These are phyloP conservation scores for Adelognathus sp. DNA, from an alignment of 2,888 invertebrate genomes.

Conservation along the genomic window DNA sequence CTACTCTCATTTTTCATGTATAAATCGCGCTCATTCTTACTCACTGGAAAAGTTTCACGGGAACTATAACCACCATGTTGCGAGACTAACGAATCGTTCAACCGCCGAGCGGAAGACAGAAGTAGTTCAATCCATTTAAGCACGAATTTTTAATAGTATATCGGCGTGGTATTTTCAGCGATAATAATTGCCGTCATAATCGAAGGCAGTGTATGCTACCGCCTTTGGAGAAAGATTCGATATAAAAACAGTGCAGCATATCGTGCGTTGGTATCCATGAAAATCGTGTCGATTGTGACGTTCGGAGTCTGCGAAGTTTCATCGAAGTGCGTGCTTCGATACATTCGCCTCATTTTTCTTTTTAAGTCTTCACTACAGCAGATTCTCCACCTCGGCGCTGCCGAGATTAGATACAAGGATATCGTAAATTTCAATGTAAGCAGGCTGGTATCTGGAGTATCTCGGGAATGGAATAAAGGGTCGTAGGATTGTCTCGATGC, in stretches of 20 bases:
- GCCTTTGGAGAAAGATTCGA: no score
- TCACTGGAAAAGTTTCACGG: constrained; percentile 9
- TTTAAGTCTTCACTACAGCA: neutral
- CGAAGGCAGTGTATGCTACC: no score
- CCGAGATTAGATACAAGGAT: constrained; percentile 29
- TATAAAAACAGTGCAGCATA: neutral
- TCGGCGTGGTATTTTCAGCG: no score
- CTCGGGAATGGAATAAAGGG: constrained; percentile 8
- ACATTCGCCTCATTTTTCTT: neutral
- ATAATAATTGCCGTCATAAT: no score
- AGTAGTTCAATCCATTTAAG: neutral
- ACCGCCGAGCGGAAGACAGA: neutral
- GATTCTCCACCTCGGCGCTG: constrained; percentile 23
- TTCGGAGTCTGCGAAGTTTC: neutral
- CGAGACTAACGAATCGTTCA: constrained; percentile 22
- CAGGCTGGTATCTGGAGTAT: neutral
- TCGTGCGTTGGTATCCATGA: neutral
- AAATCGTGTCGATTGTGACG: neutral
- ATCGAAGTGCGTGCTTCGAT: neutral
- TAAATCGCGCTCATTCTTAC: neutral
- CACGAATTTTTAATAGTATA: constrained; percentile 41
- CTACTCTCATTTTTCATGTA: constrained; percentile 14
- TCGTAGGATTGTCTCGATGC: constrained; percentile 64
- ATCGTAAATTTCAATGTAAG: constrained; percentile 44
- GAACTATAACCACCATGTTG: constrained; percentile 9